Base-by-base conservation (phyloP, 2,797 vertebrate genomes). In the Sandelia bainsii region DNA sequence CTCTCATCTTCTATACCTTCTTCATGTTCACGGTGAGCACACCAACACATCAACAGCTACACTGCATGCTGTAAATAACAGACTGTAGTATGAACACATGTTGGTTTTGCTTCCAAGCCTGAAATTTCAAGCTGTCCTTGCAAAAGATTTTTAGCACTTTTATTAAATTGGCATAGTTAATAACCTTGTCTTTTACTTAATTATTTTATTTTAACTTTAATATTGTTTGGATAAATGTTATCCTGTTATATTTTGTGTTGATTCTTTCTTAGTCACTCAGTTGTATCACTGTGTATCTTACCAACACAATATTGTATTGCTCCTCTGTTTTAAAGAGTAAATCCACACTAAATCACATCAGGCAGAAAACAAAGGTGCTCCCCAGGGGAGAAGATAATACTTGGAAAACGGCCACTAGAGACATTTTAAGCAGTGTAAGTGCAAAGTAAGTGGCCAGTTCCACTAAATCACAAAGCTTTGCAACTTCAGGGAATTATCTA, bases 11-110 rank as follows among this genome's bases (percentile, higher is more conserved):
- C 84, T 99, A 99, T 92, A 95, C 96, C 0, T 76, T 99, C 54
- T 99, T 99, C 90, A 96, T 99, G 98, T 96, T 99, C 1, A 97
- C 98, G 95, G 98, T 99, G 94, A 96, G 97, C 13, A 8, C 40
- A 3, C 5, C 2, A 0, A 13, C 37, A 20, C 60, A 51, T 54
- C 49, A 5, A 20, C 32, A 23, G 46, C 54, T 19, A 6, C 19
- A 25, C 49, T 53, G 46, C 25, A 12, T 4, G 8, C 8, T 14
- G 32, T 16, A 42, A 14, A 2, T 8, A 10, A 34, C 14, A 61
- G 53, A 40, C 51, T 72, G 20, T 23, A 49, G 17, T 39, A 54
- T 44, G 63, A 64, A 57, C 23, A 6, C 8, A 42, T 39, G 12
- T n/a, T 59, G 17, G 39, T 14, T 49, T 56, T 23, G 34, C 12